phyloP scores from a whole-genome alignment of 2,888 invertebrate genomes.

The Ophraella communa region DNA sequence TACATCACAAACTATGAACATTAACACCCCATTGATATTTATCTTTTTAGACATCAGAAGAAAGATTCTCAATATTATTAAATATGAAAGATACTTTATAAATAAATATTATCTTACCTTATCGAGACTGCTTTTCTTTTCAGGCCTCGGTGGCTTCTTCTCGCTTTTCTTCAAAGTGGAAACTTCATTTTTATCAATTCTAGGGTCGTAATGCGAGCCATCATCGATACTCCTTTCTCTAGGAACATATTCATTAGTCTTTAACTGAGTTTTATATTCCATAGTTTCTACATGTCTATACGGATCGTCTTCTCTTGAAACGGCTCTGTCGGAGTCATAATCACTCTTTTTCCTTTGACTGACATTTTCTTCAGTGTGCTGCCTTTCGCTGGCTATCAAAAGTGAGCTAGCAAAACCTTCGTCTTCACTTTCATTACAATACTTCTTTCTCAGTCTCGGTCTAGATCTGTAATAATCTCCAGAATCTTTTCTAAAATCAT shows the following conservation, averaged over 20 bases:
- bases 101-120: conserved; percentile 63
- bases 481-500: conserved; percentile 75
- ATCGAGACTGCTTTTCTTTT: conserved; percentile 76
- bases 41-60: too few species aligned
- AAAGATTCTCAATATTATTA: background rate
- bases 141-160: conserved; percentile 65
- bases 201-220: conserved; percentile 71
- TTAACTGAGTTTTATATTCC: conserved; percentile 56
- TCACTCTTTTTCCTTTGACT: conserved; percentile 49
- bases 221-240: conserved; percentile 70
- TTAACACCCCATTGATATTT: too few species aligned
- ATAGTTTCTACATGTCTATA: conserved; percentile 54
- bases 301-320: conserved; percentile 47
- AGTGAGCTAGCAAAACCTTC: conserved; percentile 74
- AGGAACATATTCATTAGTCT: conserved; percentile 62
- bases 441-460: conserved; percentile 46
- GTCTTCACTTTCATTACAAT: conserved; percentile 70
- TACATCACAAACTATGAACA: too few species aligned
- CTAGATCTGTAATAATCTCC: conserved; percentile 57
- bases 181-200: conserved; percentile 65
- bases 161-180: conserved; percentile 61
- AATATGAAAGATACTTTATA: too few species aligned
- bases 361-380: conserved; percentile 73
- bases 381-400: conserved; percentile 75
- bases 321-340: conserved; percentile 47